These are phyloP conservation scores for Perca schrenkii DNA, from an alignment of 2,113 vertebrate species.

Conservation along the genomic window DNA sequence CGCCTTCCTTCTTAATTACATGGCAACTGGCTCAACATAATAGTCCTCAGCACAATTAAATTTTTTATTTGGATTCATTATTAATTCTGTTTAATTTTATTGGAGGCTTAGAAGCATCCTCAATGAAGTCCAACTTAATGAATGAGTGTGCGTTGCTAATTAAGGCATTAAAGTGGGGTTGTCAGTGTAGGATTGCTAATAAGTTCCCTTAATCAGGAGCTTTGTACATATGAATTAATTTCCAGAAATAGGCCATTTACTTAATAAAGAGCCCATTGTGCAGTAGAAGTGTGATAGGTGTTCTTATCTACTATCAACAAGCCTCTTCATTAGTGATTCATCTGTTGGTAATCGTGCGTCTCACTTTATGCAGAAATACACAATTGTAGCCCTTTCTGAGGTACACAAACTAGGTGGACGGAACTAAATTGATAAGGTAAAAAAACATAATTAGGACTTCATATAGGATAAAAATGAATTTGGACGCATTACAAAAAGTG, in stretches of 20 bases:
- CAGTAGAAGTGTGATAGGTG: background rate
- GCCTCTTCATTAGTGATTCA: background rate
- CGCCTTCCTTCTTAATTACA: background rate
- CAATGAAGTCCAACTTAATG: slow-evolving; percentile 45
- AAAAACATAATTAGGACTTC: background rate
- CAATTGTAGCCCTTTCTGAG: background rate
- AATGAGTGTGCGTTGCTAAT: slow-evolving; percentile 58
- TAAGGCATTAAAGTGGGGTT: slow-evolving; percentile 47
- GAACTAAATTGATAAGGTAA: background rate
- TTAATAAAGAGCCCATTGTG: slow-evolving; percentile 29
- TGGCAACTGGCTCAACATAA: background rate
- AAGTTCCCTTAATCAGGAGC: slow-evolving; percentile 57
- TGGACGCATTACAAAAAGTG: background rate
- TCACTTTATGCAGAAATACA: background rate
- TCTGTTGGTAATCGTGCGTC: background rate
- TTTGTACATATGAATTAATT: slow-evolving; percentile 55
- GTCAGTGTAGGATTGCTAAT: slow-evolving; percentile 49
- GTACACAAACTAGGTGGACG: background rate
- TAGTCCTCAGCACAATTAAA: background rate
- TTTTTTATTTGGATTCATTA: slow-evolving; percentile 34
- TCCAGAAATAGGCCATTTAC: slow-evolving; percentile 39
- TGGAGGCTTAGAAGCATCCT: slow-evolving; percentile 35
- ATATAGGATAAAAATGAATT: too few species aligned
- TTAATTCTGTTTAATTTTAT: slow-evolving; percentile 53
- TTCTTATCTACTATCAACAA: slow-evolving; percentile 31